phyloP scores from a whole-genome alignment of 1,140 invertebrate genomes.

The Drosophila ficusphila region DNA sequence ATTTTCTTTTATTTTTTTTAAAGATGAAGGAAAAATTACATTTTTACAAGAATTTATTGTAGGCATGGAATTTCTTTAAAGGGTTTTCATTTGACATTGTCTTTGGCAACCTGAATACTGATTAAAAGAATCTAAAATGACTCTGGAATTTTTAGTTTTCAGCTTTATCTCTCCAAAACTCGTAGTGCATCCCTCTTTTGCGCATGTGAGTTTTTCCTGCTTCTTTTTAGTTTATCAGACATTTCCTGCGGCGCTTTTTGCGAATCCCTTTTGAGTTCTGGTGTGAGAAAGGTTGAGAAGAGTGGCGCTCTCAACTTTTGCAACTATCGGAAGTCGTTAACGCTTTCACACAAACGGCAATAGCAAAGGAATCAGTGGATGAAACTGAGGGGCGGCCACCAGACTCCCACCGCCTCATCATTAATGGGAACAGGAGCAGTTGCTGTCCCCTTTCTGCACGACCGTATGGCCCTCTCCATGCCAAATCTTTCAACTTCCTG shows the following conservation, averaged over 20 bases:
- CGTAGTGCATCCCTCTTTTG: background rate
- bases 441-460: slow-evolving; percentile 10
- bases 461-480: slow-evolving; percentile 10
- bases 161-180: slow-evolving; percentile 6
- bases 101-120: too few species aligned
- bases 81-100: too few species aligned
- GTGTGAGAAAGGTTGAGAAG: background rate
- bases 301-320: slow-evolving; percentile 53
- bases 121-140: too few species aligned
- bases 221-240: slow-evolving; percentile 70
- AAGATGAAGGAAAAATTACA: too few species aligned
- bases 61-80: too few species aligned
- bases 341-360: slow-evolving; percentile 59
- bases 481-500: slow-evolving; percentile 35
- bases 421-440: slow-evolving; percentile 52
- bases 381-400: slow-evolving; percentile 13
- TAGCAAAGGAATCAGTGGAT: slow-evolving; percentile 5
- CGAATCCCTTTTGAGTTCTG: slow-evolving; percentile 31
- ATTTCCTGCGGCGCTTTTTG: slow-evolving; percentile 68
- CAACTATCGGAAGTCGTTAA: slow-evolving; percentile 80
- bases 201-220: slow-evolving; percentile 27
- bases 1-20: too few species aligned
- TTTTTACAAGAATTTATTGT: too few species aligned
- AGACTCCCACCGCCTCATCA: slow-evolving; percentile 17
- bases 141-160: background rate